Conservation (phyloP, 2,797 vertebrate species). For the Trachurus trachurus region DNA sequence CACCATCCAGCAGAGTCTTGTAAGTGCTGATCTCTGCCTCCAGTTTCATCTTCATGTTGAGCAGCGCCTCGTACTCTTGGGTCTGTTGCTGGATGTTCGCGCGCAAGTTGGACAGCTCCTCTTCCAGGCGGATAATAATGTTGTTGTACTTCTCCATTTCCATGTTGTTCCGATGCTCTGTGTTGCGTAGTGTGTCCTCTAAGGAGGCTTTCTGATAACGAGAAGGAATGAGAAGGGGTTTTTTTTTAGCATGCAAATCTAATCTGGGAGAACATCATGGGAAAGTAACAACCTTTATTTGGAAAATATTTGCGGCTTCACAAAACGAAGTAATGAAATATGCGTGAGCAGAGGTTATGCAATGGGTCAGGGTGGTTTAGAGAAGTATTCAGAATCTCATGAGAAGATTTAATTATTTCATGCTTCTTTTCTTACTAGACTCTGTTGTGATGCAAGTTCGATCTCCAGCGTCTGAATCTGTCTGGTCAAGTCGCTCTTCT, state of each 20-base stretch:
- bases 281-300: constrained; percentile 10
- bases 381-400: neutral
- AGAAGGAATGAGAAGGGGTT: constrained; percentile 26
- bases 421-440: constrained; percentile 66
- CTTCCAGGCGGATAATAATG: constrained; percentile 84
- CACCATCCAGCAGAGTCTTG: constrained; percentile 91
- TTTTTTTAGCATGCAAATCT: neutral
- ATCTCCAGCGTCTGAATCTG: constrained; percentile 91
- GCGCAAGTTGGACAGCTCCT: constrained; percentile 87
- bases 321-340: too few species aligned
- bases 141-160: constrained; percentile 89
- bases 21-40: constrained; percentile 93
- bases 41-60: constrained; percentile 94
- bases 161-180: constrained; percentile 84
- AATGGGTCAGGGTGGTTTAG: neutral
- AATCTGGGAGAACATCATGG: neutral
- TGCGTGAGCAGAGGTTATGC: neutral
- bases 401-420: neutral
- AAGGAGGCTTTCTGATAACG: constrained; percentile 87
- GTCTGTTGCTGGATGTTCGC: constrained; percentile 90
- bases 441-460: constrained; percentile 89
- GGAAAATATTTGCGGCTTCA: neutral
- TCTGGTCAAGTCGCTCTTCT: constrained; percentile 85
- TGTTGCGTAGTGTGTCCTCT: constrained; percentile 89
- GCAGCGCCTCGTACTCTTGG: constrained; percentile 90